Base-by-base conservation (phyloP, 37 sponge, comb jelly and placozoan genomes). In the Aphrocallistes beatrix region DNA sequence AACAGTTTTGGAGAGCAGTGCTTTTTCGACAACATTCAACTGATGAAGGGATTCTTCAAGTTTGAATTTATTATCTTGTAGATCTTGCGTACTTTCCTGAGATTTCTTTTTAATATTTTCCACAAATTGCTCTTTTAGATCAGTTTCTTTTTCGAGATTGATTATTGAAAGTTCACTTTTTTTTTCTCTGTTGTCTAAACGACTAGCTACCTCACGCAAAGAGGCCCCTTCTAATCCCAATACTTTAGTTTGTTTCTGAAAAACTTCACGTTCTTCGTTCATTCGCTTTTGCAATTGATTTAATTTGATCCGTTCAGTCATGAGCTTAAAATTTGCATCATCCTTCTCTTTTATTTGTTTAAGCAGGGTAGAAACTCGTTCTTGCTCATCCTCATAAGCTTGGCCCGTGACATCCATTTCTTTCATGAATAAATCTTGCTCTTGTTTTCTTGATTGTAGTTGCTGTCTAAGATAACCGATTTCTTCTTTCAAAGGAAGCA, bases 311-410 rank as follows among this genome's bases (percentile, higher is more conserved):
- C 93, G 47, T 81, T 97, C 98, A n/a, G 92, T 92, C 92, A 97
- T 97, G 37, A 97, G 91, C 81, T 97, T 97, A 40, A 94, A 92
- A 82, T 97, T 97, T n/a, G 95, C 93, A 86, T 97, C 98, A 60
- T 95, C 94, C 40, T 97, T 97, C 83, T 97, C 96, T 60, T 89
- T 93, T 1, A 97, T 88, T 51, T 97, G 95, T 36, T 93, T 84
- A 25, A 93, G 94, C 0, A 97, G 88, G 38, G 92, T 90, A 36
- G 91, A 51, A 50, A 94, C 94, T 86, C 93, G 93, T 81, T 97
- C 98, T 81, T 94, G 98, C 86, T 93, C 85, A 37, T 97, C 98
- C 81, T 95, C 98, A 83, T 89, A 97, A 13, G 98, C 98, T 39
- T 93, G 92, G 1, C 92, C 92, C 17, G 91, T 93, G 8, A 90